Evolutionary conservation across 2,113 vertebrate genomes (phyloP), one percentile per base, ranked within the genome.

Genomic region (Aix galericulata): DNA sequence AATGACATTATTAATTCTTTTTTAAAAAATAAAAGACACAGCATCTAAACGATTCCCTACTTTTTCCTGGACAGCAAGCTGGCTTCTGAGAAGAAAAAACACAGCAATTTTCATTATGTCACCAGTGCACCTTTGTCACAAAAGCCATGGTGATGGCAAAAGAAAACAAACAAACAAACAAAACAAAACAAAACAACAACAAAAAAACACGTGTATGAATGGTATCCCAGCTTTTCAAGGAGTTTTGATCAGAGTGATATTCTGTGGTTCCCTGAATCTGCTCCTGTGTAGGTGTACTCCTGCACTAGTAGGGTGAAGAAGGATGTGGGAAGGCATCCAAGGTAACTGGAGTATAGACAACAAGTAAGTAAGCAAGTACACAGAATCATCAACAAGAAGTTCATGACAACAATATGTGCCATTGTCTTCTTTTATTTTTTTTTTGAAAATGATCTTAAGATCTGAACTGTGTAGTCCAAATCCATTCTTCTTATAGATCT

Each of bases 251-350:
- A 14, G 59, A 42, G 34, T 0, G 4, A 34, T 48, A 20, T 6
- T 53, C 32, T 56, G 2, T 38, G 62, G 18, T 79, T 44, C 50
- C 46, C 63, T 59, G 50, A 69, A 63, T 46, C 32, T 38, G 31
- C 34, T 79, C 11, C 21, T 3, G 0, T 7, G 9, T 5, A 44
- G 72, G 13, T 0, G 1, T 13, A 14, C 27, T 27, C 25, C 1
- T 7, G 20, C 13, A 31, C 46, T 73, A 40, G 9, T 29, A 26
- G 2, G 46, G 40, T 56, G 60, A 77, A n/a, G 29, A 53, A 26
- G 22, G 72, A 71, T 27, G 42, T 4, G 6, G 38, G 17, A 22
- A 44, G n/a, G 32, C 38, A 48, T 4, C 9, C 0, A 2, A 31
- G 36, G 46, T 40, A 56, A 52, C 40, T 56, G 48, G 31, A 62